Evolutionary conservation across 2,888 invertebrate species (phyloP), one percentile per base, ranked within the genome.

Genomic region (Chrysina gloriosa): DNA sequence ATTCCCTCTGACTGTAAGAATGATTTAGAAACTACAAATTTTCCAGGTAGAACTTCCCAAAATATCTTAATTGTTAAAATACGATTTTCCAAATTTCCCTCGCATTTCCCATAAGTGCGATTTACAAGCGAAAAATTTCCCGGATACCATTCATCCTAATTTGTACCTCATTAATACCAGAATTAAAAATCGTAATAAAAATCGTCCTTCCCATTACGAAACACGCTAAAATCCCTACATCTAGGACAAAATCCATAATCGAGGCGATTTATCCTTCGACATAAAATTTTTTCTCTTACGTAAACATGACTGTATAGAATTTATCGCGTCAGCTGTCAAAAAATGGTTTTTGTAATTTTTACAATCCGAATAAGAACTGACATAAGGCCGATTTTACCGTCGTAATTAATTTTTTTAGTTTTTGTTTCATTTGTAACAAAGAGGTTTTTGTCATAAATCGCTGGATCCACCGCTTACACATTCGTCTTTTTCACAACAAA

Each of bases 261-360:
- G n/a, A 1, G n/a, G 2, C 31, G 9, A 9, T 16, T 45, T 9
- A 19, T n/a, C n/a, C n/a, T n/a, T n/a, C n/a, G n/a, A n/a, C n/a
- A n/a, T 50, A 3, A 25, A 50, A n/a, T n/a, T n/a, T 27, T 61
- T 61, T 36, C 6, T 61, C 19, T 63, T 61, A 61, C 58, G 58
- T 61, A 42, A 61, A 61, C 58, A 45, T 61, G 58, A 61, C 58
- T 61, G 27, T 50, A 61, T 61, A 61, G 27, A 61, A 42, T 61
- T 16, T 52, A 39, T 64, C 52, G 39, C 52, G 64, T 64, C 64
- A 64, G 50, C 27, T 50, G 64, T 64, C 64, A 64, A 50, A 64
- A 42, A 19, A 61, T 31, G 27, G 42, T 42, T 61, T 61, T 61
- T 61, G 14, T 25, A 45, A 61, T 61, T 42, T 42, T 42, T 61